Percentiles rank a stretch among this genome's conserved stretches.
phyloP scores from a whole-genome alignment of 2,888 invertebrate species.

The Dryocosmus kuriphilus region DNA sequence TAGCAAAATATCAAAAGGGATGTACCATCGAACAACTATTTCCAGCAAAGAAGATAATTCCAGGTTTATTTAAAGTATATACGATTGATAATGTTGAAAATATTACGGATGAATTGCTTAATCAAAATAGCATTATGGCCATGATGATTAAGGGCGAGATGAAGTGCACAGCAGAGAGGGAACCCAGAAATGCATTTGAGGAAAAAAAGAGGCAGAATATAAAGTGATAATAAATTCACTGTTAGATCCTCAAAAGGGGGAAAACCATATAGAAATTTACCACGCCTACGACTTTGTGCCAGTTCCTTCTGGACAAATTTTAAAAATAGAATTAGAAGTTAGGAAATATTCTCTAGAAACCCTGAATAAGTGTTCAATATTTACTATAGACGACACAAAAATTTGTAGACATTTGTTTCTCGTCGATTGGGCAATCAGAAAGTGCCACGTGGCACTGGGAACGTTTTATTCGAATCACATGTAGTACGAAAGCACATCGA shows the following conservation, averaged over 20 bases:
- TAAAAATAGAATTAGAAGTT: neutral
- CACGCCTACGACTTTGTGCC: neutral
- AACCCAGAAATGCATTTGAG: neutral
- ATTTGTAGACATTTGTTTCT: too few relatives aligned
- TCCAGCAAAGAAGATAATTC: slow-evolving; percentile 17
- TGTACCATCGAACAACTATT: slow-evolving; percentile 37
- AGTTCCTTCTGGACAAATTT: neutral
- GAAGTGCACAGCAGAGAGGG: neutral
- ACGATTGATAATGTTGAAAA: slow-evolving; percentile 37
- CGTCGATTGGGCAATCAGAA: slow-evolving; percentile 40
- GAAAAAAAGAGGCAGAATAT: neutral
- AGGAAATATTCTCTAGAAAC: neutral
- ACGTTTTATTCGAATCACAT: slow-evolving; percentile 34
- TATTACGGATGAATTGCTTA: neutral
- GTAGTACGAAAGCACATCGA: too few relatives aligned
- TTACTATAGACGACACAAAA: neutral
- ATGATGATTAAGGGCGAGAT: neutral
- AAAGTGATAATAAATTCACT: neutral
- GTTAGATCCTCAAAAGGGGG: neutral
- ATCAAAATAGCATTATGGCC: neutral
- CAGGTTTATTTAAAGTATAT: slow-evolving; percentile 1
- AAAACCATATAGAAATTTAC: neutral
- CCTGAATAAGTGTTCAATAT: neutral
- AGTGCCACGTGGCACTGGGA: slow-evolving; percentile 37
- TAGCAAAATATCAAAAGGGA: slow-evolving; percentile 51